phyloP scores from a whole-genome alignment of 2,888 invertebrate species.

The Protophormia terraenovae region DNA sequence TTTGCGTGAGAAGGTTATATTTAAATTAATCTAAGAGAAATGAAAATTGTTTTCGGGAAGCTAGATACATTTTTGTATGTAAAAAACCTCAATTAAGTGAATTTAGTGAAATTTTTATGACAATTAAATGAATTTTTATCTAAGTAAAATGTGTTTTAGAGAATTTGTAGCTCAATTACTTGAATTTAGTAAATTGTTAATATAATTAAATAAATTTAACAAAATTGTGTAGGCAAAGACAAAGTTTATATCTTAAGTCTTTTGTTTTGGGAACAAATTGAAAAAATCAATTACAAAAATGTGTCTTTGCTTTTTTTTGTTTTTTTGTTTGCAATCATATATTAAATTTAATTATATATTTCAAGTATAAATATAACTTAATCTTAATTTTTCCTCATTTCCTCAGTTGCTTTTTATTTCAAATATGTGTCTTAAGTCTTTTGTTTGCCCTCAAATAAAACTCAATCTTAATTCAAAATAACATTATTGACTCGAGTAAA shows the following conservation, averaged over 20 bases:
- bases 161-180: too few relatives aligned
- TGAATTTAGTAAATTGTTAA: too few relatives aligned
- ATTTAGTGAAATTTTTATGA: background rate
- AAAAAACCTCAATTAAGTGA: background rate
- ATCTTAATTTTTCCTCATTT: background rate
- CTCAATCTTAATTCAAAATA: background rate
- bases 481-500: background rate
- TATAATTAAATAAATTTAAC: too few relatives aligned
- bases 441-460: background rate
- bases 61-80: background rate
- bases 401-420: background rate
- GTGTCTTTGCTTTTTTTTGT: too few relatives aligned
- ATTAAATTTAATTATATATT: too few relatives aligned
- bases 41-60: background rate
- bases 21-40: constrained; percentile 38
- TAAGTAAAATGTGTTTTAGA: too few relatives aligned
- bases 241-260: too few relatives aligned
- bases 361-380: background rate
- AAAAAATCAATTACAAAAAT: too few relatives aligned
- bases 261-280: too few relatives aligned
- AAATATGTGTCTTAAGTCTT: constrained; percentile 32
- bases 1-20: constrained; percentile 55
- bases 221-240: too few relatives aligned
- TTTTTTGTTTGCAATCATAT: too few relatives aligned
- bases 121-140: background rate